phyloP scores from a whole-genome alignment of 1,140 invertebrate genomes.

The Eueides isabella region DNA sequence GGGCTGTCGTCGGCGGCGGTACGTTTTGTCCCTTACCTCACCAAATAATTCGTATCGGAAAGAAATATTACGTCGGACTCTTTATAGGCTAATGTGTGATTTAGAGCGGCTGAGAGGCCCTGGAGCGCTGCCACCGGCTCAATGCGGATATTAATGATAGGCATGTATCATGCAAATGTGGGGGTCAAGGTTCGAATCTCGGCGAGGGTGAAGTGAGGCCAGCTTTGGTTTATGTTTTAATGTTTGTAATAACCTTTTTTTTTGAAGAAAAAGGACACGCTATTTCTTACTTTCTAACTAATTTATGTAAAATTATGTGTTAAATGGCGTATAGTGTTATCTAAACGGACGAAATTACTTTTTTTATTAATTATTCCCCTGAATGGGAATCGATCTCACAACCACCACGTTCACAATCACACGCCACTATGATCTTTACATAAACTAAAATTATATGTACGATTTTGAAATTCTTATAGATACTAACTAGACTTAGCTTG shows the following conservation, averaged over 20 bases:
- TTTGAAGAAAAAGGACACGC: not conserved
- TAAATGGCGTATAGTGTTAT: too few relatives aligned
- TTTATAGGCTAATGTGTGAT: constrained; percentile 74
- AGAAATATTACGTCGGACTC: constrained; percentile 72
- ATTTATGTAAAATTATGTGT: too few relatives aligned
- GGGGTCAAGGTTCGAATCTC: constrained; percentile 32
- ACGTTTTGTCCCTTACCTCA: constrained; percentile 69
- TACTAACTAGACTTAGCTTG: too few relatives aligned
- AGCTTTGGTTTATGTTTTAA: not conserved
- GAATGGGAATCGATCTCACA: too few relatives aligned
- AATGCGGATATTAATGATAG: constrained; percentile 73
- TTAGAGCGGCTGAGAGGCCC: constrained; percentile 62
- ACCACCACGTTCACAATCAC: too few relatives aligned
- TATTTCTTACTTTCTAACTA: too few relatives aligned
- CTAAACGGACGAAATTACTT: too few relatives aligned
- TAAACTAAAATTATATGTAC: too few relatives aligned
- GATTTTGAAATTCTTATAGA: too few relatives aligned
- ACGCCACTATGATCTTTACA: too few relatives aligned
- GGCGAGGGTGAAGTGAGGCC: not conserved
- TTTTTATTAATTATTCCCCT: too few relatives aligned
- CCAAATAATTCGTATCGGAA: constrained; percentile 66
- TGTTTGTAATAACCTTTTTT: not conserved
- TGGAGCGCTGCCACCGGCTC: constrained; percentile 67
- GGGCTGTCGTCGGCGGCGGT: constrained; percentile 64
- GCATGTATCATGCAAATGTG: constrained; percentile 71